phyloP scores from a whole-genome alignment of 2,888 invertebrate species.

The Arrhopalites spinosus region DNA sequence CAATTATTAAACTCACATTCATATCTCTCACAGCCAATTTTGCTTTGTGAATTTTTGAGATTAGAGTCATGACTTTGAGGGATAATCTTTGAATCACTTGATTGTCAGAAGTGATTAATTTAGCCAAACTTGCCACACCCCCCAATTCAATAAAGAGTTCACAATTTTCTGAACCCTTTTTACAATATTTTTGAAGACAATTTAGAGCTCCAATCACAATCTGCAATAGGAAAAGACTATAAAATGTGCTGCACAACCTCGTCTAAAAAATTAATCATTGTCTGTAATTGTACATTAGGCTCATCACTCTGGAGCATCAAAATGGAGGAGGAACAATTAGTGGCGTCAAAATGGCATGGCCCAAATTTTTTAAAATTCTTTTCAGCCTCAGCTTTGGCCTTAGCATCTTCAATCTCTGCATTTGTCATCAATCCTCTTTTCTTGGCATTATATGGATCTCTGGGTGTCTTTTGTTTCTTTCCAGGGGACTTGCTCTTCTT shows the following conservation, averaged over 20 bases:
- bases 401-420: background rate
- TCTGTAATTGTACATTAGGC: constrained; percentile 35
- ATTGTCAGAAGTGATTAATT: constrained; percentile 42
- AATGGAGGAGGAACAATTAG: constrained; percentile 48
- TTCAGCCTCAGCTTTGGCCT: constrained; percentile 25
- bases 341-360: constrained; percentile 46
- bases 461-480: constrained; percentile 3
- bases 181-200: constrained; percentile 50
- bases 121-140: constrained; percentile 40
- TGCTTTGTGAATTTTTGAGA: constrained; percentile 41
- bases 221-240: constrained; percentile 23
- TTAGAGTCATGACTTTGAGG: constrained; percentile 49
- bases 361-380: constrained; percentile 47
- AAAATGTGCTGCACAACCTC: no score
- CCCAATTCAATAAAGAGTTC: constrained; percentile 44
- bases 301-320: constrained; percentile 51
- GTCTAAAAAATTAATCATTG: no score
- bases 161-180: constrained; percentile 45
- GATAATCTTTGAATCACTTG: constrained; percentile 47
- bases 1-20: constrained; percentile 41
- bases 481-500: no score
- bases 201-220: constrained; percentile 50
- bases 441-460: constrained; percentile 14
- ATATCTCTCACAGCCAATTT: constrained; percentile 43
- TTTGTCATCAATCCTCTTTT: constrained; percentile 12